A percentile compares a stretch with the other conserved stretches of the same genome.
Conservation (phyloP, 1,140 invertebrate genomes). For the silkworm (Bombyx mori) region DNA sequence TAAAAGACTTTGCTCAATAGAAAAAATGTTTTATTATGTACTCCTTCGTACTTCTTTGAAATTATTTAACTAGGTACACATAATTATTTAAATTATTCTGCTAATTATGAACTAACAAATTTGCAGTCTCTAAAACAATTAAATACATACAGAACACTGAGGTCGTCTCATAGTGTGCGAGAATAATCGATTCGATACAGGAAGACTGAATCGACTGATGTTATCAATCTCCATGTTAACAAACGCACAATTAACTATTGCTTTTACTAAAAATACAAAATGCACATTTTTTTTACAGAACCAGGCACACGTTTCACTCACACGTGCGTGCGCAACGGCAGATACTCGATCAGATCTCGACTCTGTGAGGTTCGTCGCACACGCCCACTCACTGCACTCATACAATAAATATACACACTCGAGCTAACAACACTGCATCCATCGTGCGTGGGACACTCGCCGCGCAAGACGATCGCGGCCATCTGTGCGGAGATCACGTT, state of each 20-base stretch:
- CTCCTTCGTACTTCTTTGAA: slow-evolving; percentile 56
- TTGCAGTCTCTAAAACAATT: slow-evolving; percentile 67
- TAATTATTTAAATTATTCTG: slow-evolving; percentile 49
- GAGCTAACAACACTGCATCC: slow-evolving; percentile 43
- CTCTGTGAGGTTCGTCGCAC: slow-evolving; percentile 21
- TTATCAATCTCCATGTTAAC: slow-evolving; percentile 23
- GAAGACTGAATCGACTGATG: slow-evolving; percentile 20
- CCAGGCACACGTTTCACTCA: slow-evolving; percentile 20
- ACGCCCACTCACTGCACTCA: slow-evolving; percentile 19
- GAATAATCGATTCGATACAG: slow-evolving; percentile 29
- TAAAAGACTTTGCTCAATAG: slow-evolving; percentile 39
- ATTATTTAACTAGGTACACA: slow-evolving; percentile 51
- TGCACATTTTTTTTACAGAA: slow-evolving; percentile 50
- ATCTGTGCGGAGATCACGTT: slow-evolving; percentile 46
- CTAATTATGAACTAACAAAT: slow-evolving; percentile 67
- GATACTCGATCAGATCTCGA: slow-evolving; percentile 22
- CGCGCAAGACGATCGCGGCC: slow-evolving; percentile 8
- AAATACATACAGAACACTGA: slow-evolving; percentile 55
- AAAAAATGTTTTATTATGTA: slow-evolving; percentile 63
- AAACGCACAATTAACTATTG: slow-evolving; percentile 30
- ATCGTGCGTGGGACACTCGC: slow-evolving; percentile 6
- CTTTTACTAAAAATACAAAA: slow-evolving; percentile 51
- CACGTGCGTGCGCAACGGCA: slow-evolving; percentile 23
- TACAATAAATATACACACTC: slow-evolving; percentile 65
- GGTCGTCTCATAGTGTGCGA: slow-evolving; percentile 49